Percentiles rank a stretch among this genome's conserved stretches.
These are phyloP conservation scores for Ectemnius lituratus DNA, from an alignment of 2,888 invertebrate genomes.

Conservation along the genomic window DNA sequence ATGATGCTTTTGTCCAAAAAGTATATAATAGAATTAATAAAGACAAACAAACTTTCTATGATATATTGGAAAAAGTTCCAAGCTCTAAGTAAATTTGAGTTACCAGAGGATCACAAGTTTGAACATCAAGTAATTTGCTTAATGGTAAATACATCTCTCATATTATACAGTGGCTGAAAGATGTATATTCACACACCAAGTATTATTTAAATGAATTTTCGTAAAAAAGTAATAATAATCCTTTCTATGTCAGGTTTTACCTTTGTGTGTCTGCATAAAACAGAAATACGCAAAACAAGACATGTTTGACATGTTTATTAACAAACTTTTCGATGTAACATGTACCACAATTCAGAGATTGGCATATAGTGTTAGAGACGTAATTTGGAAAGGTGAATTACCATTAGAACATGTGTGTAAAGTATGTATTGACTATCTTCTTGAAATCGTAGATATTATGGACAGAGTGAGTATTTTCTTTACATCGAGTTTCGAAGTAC, in stretches of 20 bases:
- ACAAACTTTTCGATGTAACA: constrained; percentile 82
- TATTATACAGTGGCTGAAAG: too few species aligned
- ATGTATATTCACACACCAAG: too few species aligned
- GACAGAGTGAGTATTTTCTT: constrained; percentile 58
- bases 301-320: constrained; percentile 81
- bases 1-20: constrained; percentile 73
- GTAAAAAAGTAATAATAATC: neutral
- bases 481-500: too few species aligned
- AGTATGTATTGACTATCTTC: constrained; percentile 78
- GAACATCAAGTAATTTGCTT: constrained; percentile 71
- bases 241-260: constrained; percentile 79
- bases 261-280: constrained; percentile 79
- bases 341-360: constrained; percentile 83
- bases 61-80: constrained; percentile 75
- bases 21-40: constrained; percentile 73
- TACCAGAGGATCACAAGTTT: constrained; percentile 64
- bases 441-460: constrained; percentile 80
- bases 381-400: constrained; percentile 74
- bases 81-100: constrained; percentile 55
- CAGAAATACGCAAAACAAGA: constrained; percentile 74
- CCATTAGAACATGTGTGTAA: constrained; percentile 77
- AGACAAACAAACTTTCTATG: constrained; percentile 74
- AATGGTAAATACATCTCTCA: constrained; percentile 64
- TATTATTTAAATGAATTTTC: neutral
- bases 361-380: constrained; percentile 81